Base-by-base conservation (phyloP, 2,113 vertebrate genomes). In the Ctenomys sociabilis region DNA sequence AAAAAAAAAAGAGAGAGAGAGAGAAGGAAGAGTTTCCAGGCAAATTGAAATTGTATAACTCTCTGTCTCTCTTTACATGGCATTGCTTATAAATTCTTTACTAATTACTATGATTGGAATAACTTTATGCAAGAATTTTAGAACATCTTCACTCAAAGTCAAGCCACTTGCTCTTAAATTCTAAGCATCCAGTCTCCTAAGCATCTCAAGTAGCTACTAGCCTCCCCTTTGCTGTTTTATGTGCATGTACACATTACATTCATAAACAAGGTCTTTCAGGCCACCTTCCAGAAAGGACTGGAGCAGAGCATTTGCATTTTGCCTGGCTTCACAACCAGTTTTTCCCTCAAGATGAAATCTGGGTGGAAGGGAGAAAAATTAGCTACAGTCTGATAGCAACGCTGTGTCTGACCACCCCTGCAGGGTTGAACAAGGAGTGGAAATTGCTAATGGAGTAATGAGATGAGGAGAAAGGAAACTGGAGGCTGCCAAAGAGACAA, bases 141-240 rank as follows among this genome's bases (percentile, higher is more conserved):
- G 11, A 40, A 7, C n/a, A n/a, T 87, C 93, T 94, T 75, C 81
- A 81, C 81, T 88, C 75, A 94, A 77, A 90, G 64, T 43, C 57
- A 87, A 90, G 80, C 49, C 87, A 91, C 86, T 93, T 90, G 75
- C 68, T 68, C 94, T 86, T 54, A 45, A 72, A 85, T 73, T 57
- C 61, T 90, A 52, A 68, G 61, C 28, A 90, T 70, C 43, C 73
- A 54, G 52, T 66, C 37, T 45, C 81, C 22, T 85, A 6, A 63
- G n/a, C n/a, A 61, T 80, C 82, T 82, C 75, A 45, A 73, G 32
- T 43, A 59, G 37, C 13, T 24, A 1, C 52, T n/a, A 30, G 75
- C n/a, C 64, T 49, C 66, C 66, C 12, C 35, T 83, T 75, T 40
- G 26, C n/a, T 37, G 84, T 35, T 70, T 80, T 68, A 70, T 78